Percentiles rank a stretch among this genome's conserved stretches.
phyloP scores from a whole-genome alignment of 1,140 invertebrate genomes.

The Drosophila grimshawi region DNA sequence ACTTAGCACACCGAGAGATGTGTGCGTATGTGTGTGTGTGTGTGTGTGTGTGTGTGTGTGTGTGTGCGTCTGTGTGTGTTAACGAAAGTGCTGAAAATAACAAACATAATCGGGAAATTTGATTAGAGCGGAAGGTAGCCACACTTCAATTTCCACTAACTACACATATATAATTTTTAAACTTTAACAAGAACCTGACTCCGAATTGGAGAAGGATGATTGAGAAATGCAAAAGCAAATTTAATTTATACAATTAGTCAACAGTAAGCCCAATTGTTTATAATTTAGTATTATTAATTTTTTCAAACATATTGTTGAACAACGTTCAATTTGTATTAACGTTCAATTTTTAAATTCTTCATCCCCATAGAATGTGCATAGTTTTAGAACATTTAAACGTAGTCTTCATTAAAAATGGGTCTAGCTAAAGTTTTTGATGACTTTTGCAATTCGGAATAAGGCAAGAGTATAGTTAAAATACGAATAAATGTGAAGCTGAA shows the following conservation, averaged over 20 bases:
- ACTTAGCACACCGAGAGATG: slow-evolving; percentile 31
- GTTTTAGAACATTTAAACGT: not conserved
- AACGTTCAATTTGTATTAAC: too few relatives aligned
- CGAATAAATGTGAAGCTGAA: slow-evolving; percentile 14
- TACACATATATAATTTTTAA: slow-evolving; percentile 38
- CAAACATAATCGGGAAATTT: slow-evolving; percentile 72
- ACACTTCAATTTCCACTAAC: slow-evolving; percentile 45
- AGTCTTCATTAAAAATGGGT: not conserved
- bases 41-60: slow-evolving; percentile 1
- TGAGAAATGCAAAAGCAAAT: not conserved
- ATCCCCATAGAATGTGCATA: too few relatives aligned
- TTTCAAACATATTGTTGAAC: too few relatives aligned
- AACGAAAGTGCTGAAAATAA: slow-evolving; percentile 55
- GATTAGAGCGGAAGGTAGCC: slow-evolving; percentile 62
- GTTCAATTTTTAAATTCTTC: too few relatives aligned
- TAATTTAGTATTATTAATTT: too few relatives aligned
- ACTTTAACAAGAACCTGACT: slow-evolving; percentile 21
- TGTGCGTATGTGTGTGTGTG: slow-evolving; percentile 6
- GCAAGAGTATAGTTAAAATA: slow-evolving; percentile 25
- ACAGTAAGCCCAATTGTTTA: too few relatives aligned
- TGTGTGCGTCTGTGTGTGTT: slow-evolving; percentile 10
- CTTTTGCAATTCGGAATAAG: slow-evolving; percentile 3
- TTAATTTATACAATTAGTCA: too few relatives aligned
- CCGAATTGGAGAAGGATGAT: not conserved
- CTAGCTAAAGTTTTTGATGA: not conserved